Evolutionary conservation across 1,140 invertebrate genomes (phyloP), one percentile per base, ranked within the genome.

Genomic region (Mylabris phalerata): DNA sequence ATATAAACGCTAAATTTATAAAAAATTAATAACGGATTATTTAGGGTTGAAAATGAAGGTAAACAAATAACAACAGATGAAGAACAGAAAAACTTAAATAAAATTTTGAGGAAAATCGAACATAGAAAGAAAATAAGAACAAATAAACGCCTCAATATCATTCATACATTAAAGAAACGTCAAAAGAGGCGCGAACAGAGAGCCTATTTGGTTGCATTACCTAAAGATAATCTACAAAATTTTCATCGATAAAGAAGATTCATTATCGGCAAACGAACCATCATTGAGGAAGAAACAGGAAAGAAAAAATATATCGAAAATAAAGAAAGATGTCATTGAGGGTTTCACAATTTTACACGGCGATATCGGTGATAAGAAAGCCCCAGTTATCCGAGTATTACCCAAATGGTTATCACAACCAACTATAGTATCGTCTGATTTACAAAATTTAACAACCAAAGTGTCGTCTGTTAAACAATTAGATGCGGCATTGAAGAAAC

Each of bases 381-480:
- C 3, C 4, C 5, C 71, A 50, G 70, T 71, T 6, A 68, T 66
- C 68, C 79, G 90, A 72, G 80, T 90, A 13, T 73, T 97, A 45
- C 93, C 93, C 19, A 76, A 87, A 60, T 98, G 95, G 95, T 72
- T 97, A 32, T 82, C 86, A 1, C 80, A 90, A 73, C 92, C 94
- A 6, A 82, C 80, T 58, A 74, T 89, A 24, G 82, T 97, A 47
- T 83, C 86, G 10, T 78, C 81, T 39, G 82, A 90, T 74, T 75
- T 94, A 47, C 79, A 81, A 63, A 80, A 80, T 43, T 75, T 84
- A 19, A 77, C 79, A 39, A 73, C 64, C 39, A 74, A 80, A 52
- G 76, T 91, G 6, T 78, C 84, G 50, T 77, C 83, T 25, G 70
- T 87, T 59, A 69, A 71, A 11, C 76, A 78, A 59, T 73, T 94